Conservation (phyloP, 2,888 invertebrate species). For the Lobophora halterata region DNA sequence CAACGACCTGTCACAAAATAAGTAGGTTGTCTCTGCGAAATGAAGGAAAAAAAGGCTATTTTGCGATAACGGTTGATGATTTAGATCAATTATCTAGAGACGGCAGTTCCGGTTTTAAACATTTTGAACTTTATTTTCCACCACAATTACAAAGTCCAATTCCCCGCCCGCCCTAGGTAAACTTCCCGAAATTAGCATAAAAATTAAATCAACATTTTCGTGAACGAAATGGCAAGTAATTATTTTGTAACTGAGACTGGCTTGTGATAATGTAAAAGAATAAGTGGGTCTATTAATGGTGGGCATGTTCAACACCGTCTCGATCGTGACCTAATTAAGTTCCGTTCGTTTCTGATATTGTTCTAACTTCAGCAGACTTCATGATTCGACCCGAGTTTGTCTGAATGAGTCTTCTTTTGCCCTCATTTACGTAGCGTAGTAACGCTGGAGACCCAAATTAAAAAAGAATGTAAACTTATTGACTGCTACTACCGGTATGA, state of each 20-base stretch:
- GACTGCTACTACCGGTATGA: no score
- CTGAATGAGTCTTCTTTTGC: conserved; percentile 12
- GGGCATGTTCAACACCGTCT: conserved; percentile 63
- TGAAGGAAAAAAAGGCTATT: no score
- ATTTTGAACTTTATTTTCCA: conserved; percentile 23
- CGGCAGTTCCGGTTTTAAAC: conserved; percentile 18
- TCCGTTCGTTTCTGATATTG: conserved; percentile 57
- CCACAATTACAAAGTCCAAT: conserved; percentile 27
- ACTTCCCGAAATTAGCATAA: conserved; percentile 42
- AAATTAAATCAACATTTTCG: conserved; percentile 51
- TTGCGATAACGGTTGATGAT: no score
- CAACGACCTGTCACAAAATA: no score
- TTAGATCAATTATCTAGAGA: no score
- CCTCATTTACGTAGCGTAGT: conserved; percentile 8
- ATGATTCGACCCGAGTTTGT: conserved; percentile 18
- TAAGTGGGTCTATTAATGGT: conserved; percentile 68
- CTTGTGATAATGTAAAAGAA: conserved; percentile 56
- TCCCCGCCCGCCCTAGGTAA: conserved; percentile 29
- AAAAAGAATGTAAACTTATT: no score
- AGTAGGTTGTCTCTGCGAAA: no score
- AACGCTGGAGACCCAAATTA: no score
- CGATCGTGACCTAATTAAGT: conserved; percentile 72
- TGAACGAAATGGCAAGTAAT: conserved; percentile 57
- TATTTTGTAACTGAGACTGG: conserved; percentile 53
- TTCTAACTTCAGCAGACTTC: conserved; percentile 44